Evolutionary conservation across 2,797 vertebrate genomes (phyloP), one percentile per base, ranked within the genome.

Genomic region (Galaxias olidus): DNA sequence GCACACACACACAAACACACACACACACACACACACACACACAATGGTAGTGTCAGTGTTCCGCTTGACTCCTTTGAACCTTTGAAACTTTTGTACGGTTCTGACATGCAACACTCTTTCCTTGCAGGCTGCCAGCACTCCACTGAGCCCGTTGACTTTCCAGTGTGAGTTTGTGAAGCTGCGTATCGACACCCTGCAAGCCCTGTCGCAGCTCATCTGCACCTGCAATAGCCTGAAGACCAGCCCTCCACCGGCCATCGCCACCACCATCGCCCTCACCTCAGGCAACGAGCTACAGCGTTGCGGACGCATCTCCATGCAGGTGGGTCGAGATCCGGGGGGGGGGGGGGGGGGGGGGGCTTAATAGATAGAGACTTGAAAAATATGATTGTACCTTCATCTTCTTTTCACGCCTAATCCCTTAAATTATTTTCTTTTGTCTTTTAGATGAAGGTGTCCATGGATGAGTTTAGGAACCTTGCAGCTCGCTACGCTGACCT

Each of bases 121-220:
- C 30, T 71, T 59, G 9, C 83, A 99, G 98, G 98, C 97, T 49
- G 97, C 98, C 74, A 99, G 98, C 78, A 99, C 97, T 0, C 97
- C 97, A 4, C 89, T 98, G 85, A 98, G 95, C 81, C 98, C 97
- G 6, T 90, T 99, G 65, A 94, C 93, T 11, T 99, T 98, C 87
- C 98, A 99, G 82, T 99, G 98, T 65, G 97, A 98, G 60, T 98
- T 97, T 92, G 96, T 99, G 76, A 99, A 99, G 87, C 92, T 99
- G 81, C 92, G 97, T 19, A 99, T 98, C 66, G 96, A 98, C 88
- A 94, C 95, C 45, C 93, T 99, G 46, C 97, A 98, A 84, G 96
- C 96, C 46, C 94, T 98, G 85, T 98, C 95, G 4, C 96, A 98
- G 82, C 97, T 99, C 60, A 94, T 99, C 78, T 99, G 96, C 72